Base-by-base conservation (phyloP, 2,888 invertebrate species). In the Epinotia bilunana region DNA sequence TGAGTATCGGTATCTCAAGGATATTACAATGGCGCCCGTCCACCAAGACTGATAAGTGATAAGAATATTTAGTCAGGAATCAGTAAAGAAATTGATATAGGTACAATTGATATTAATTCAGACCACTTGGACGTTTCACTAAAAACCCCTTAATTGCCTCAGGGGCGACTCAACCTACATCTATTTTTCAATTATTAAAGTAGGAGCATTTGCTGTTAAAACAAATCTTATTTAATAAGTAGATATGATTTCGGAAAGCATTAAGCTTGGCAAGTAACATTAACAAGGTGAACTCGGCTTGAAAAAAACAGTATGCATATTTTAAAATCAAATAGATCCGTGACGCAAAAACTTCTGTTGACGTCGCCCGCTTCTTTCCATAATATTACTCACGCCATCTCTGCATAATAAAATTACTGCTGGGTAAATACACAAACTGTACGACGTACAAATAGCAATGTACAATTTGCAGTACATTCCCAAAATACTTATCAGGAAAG, bases 291-390 rank as follows among this genome's bases (percentile, higher is more conserved):
- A n/a, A n/a, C 53, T 7, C 7, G 6, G 53, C 6, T 53, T n/a
- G 0, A n/a, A 53, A 53, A 13, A 53, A 53, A 2, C n/a, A 53
- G 53, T n/a, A n/a, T 53, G 53, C n/a, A n/a, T 53, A 53, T 6
- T 60, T 43, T 43, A 20, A 11, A 13, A 13, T 62, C 62, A 6
- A 43, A 43, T 62, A 18, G 18, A 18, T 62, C 43, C 20, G 12
- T 62, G 43, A 62, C 62, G 43, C 20, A 11, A 62, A 18, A 43
- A 18, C 43, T 62, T n/a, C 62, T 18, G n/a, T 7, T 61, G 61
- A 61, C 61, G 33, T 60, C 33, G 33, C 33, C 33, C 33, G 49
- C 16, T 5, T 49, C 5, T 49, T 49, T 49, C 49, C 16, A 49
- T 28, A 28, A 60, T 16, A 28, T 28, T 16, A 16, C 5, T 23